Evolutionary conservation across 2,888 invertebrate genomes (phyloP).

Genomic region (Metalampra italica): DNA sequence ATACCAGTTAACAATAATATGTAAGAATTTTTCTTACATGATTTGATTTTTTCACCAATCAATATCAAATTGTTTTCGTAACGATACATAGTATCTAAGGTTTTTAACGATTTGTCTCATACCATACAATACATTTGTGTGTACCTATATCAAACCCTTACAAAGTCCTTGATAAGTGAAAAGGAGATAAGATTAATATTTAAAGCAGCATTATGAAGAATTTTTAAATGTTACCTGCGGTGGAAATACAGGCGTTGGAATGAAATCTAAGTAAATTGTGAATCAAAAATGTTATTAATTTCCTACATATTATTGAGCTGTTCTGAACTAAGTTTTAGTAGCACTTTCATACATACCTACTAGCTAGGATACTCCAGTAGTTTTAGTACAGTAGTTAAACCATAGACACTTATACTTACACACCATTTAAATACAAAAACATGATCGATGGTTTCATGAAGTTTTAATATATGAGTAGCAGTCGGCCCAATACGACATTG

Average conservation of each 20-base stretch:
- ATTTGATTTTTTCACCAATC: no score
- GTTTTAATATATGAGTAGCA: neutral
- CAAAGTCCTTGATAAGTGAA: no score
- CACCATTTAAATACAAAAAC: neutral
- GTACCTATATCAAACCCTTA: no score
- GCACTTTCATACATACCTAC: neutral
- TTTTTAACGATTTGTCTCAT: neutral
- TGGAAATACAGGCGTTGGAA: no score
- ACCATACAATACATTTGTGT: no score
- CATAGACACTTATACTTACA: neutral
- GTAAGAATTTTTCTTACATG: neutral
- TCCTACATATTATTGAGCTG: neutral
- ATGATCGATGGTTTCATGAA: slow-evolving; percentile 3
- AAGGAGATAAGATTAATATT: no score
- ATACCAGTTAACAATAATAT: neutral
- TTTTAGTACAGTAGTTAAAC: neutral
- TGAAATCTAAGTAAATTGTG: no score
- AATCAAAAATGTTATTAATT: neutral
- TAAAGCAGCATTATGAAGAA: no score
- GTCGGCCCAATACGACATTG: no score
- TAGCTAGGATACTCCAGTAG: neutral
- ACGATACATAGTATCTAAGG: neutral
- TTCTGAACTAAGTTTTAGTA: neutral
- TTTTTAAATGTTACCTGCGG: no score
- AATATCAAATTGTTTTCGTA: no score